These are phyloP conservation scores for Pelecanus crispus DNA, from an alignment of 2,113 vertebrate species.

Conservation along the genomic window DNA sequence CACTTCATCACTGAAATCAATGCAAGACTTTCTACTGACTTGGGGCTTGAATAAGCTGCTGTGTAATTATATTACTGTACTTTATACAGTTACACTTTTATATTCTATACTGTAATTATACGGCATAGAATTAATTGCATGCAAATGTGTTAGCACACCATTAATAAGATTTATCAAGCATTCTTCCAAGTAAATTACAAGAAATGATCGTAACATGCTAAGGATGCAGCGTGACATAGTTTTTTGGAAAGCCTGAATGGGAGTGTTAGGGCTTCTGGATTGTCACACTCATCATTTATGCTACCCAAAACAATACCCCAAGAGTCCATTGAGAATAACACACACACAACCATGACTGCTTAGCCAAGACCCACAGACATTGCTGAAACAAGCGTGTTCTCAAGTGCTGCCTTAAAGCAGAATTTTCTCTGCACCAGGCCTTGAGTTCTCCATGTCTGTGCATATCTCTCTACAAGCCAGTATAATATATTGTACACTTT, in stretches of 20 bases:
- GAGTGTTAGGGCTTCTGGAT: not conserved
- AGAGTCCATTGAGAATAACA: not conserved
- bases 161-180: conserved; percentile 5
- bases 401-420: not conserved
- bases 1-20: not conserved
- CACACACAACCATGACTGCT: not conserved
- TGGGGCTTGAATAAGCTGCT: not conserved
- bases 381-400: not conserved
- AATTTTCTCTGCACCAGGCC: not conserved
- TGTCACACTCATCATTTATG: not conserved
- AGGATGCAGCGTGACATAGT: not conserved
- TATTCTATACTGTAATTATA: conserved; percentile 17
- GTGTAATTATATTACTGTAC: not conserved
- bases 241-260: not conserved
- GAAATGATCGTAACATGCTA: not conserved
- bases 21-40: not conserved
- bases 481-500: not conserved
- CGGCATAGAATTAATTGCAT: conserved; percentile 8
- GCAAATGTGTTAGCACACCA: not conserved
- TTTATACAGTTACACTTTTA: not conserved
- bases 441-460: not conserved
- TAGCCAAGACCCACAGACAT: not conserved
- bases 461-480: not conserved
- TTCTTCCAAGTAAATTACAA: conserved; percentile 7
- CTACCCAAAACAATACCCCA: not conserved